A percentile compares a stretch with the other conserved stretches of the same genome.
Evolutionary conservation across 1,140 invertebrate genomes (phyloP).

Genomic region (Cotesia vestalis): DNA sequence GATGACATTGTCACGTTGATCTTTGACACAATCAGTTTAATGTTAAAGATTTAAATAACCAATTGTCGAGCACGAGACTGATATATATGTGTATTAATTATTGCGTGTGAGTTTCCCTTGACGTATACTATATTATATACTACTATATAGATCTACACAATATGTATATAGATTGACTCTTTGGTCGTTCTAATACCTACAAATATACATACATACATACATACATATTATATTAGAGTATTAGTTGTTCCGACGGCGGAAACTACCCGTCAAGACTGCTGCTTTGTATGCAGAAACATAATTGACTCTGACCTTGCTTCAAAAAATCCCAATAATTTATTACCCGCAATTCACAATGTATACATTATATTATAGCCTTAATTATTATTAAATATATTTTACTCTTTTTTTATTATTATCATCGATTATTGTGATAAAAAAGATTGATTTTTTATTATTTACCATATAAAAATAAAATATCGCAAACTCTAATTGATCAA

Average conservation of each 20-base stretch:
- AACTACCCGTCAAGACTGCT: conserved; percentile 26
- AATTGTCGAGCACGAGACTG: background rate
- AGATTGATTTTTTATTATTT: no score
- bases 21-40: conserved; percentile 31
- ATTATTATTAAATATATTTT: no score
- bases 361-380: background rate
- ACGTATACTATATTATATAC: background rate
- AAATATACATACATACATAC: no score
- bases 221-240: conserved; percentile 23
- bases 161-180: no score
- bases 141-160: no score
- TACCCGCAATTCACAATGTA: conserved; percentile 8
- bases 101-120: conserved; percentile 11
- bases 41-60: background rate
- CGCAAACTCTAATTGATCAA: conserved; percentile 65
- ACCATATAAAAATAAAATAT: conserved; percentile 41
- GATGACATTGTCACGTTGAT: conserved; percentile 36
- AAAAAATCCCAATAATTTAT: conserved; percentile 36
- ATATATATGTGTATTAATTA: background rate
- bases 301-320: conserved; percentile 44
- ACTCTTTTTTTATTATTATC: no score
- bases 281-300: conserved; percentile 43
- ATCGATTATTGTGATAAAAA: no score
- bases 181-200: no score
- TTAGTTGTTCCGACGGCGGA: conserved; percentile 23